phyloP scores from a whole-genome alignment of 2,113 vertebrate species.

The Trematocara marginatum region DNA sequence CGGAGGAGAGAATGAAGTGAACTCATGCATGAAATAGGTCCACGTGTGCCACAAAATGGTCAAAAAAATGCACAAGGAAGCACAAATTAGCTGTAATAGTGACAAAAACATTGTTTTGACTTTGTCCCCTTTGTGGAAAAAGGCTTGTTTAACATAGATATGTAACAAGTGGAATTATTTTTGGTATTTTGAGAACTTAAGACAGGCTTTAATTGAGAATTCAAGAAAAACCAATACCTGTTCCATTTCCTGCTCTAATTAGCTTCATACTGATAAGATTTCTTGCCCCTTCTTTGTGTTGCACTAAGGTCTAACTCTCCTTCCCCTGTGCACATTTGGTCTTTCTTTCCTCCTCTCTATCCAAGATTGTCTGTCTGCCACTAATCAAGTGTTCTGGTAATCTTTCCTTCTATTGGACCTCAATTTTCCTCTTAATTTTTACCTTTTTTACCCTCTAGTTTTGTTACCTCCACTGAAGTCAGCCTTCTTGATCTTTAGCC shows the following conservation, averaged over 20 bases:
- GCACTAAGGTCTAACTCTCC: background rate
- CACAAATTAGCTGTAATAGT: rapidly evolving
- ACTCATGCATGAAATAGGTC: background rate
- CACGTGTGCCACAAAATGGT: rapidly evolving
- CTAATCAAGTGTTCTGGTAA: background rate
- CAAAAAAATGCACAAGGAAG: background rate
- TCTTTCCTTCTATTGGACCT: background rate
- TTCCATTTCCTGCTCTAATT: background rate
- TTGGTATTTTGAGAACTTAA: background rate
- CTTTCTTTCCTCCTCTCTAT: background rate
- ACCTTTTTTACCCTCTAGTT: background rate
- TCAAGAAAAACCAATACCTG: background rate
- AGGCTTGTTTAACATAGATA: background rate
- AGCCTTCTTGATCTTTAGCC: background rate
- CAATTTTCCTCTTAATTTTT: background rate
- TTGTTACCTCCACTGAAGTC: background rate
- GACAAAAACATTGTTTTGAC: background rate
- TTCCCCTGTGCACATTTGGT: background rate
- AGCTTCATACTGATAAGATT: background rate
- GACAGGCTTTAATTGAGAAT: too few species aligned
- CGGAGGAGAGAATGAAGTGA: rapidly evolving
- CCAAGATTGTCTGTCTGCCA: background rate
- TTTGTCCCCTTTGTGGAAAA: background rate
- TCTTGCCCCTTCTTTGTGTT: rapidly evolving
- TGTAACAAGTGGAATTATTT: background rate